Evolutionary conservation across 2,888 invertebrate species (phyloP), one percentile per base, ranked within the genome.

Genomic region (Stenurella melanura): DNA sequence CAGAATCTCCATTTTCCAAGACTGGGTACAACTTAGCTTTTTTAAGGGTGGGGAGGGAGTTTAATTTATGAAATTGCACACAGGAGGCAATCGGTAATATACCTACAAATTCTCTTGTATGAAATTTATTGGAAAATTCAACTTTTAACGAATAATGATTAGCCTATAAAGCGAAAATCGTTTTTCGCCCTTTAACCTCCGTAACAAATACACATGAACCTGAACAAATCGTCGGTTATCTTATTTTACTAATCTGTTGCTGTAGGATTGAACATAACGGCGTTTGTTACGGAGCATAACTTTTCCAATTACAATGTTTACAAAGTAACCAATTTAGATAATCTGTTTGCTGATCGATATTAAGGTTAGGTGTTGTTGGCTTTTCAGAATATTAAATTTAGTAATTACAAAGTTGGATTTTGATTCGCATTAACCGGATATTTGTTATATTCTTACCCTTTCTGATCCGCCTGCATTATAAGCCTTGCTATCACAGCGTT

Each of bases 251-350:
- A 74, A 78, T 78, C 78, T 78, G 64, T 73, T 76, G 76, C 76
- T 72, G 56, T 66, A 61, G 58, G 70, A 76, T 76, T 68, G 63
- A 76, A 78, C 78, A 75, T 60, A 73, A 68, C 68, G 81, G 77
- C 54, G 56, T 69, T 56, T 58, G 57, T 69, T 58, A 34, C 69
- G 67, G 74, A 80, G 79, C 81, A 83, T 83, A 87, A 87, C 85
- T 87, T 87, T 88, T 87, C 87, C 87, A 88, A 88, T 88, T 88
- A 87, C 86, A 84, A 83, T 87, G 87, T 88, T 87, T 87, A 86
- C 85, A 85, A 86, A 87, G 87, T 86, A 87, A 87, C 87, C 88
- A 87, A 87, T 88, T 87, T 88, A 87, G 87, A 87, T 88, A 88
- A 88, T 87, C 87, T 87, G 87, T 87, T 87, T 86, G 84, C 85